phyloP scores from a whole-genome alignment of 2,797 vertebrate species.

The Mycteria americana region DNA sequence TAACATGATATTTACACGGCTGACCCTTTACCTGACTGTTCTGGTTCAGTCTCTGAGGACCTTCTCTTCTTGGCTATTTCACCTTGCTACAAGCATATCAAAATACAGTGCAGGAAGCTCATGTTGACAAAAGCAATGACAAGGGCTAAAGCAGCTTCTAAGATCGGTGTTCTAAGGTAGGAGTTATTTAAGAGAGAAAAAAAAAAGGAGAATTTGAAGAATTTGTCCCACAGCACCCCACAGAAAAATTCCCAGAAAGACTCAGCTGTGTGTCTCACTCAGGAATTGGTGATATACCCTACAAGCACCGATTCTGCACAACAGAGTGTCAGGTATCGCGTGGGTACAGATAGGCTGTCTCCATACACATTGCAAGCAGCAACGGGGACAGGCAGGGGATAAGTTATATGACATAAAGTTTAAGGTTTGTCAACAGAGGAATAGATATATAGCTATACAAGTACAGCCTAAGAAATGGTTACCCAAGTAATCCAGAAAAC shows the following conservation, averaged over 20 bases:
- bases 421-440: not conserved
- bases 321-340: fast-evolving
- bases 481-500: not conserved
- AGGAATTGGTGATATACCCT: not conserved
- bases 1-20: not conserved
- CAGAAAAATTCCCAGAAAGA: not conserved
- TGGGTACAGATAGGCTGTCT: not conserved
- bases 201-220: not conserved
- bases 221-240: not conserved
- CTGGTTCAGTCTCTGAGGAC: not conserved
- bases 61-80: not conserved
- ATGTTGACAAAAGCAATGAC: not conserved
- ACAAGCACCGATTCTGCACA: not conserved
- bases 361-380: not conserved
- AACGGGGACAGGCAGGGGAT: not conserved
- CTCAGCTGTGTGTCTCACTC: not conserved
- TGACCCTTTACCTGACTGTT: not conserved
- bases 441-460: not conserved
- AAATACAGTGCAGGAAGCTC: not conserved
- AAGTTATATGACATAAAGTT: not conserved
- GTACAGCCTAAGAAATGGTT: not conserved
- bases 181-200: not conserved
- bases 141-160: not conserved
- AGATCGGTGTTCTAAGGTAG: not conserved
- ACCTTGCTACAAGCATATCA: not conserved